Evolutionary conservation across 2,113 vertebrate genomes (phyloP).

Genomic region (Monopterus albus): DNA sequence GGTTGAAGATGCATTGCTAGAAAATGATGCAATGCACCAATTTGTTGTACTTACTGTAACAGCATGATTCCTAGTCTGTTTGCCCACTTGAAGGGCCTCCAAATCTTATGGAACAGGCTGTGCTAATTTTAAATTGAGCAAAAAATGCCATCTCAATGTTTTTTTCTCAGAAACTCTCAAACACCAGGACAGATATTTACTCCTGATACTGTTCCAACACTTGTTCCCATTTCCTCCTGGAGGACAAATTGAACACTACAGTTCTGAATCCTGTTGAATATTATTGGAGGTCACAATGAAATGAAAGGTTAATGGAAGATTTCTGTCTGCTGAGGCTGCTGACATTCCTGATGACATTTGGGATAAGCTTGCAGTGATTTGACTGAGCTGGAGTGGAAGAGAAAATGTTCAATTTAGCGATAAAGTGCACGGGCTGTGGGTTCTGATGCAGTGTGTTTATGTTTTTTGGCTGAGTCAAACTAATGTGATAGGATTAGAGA

Average conservation of each 20-base stretch:
- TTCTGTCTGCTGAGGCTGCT: slow-evolving; percentile 54
- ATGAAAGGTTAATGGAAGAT: slow-evolving; percentile 71
- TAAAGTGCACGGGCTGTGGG: slow-evolving; percentile 13
- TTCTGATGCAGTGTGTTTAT: not conserved
- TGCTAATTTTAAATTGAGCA: slow-evolving; percentile 32
- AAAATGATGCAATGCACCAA: slow-evolving; percentile 35
- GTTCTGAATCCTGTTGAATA: slow-evolving; percentile 50
- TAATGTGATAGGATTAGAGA: slow-evolving; percentile 18
- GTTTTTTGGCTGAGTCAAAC: slow-evolving; percentile 33
- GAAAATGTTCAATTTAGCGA: slow-evolving; percentile 51
- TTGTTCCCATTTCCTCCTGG: slow-evolving; percentile 4
- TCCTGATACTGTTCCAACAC: not conserved
- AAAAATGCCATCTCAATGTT: not conserved
- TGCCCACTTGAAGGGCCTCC: slow-evolving; percentile 19
- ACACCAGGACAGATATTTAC: slow-evolving; percentile 6
- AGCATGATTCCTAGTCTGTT: slow-evolving; percentile 47
- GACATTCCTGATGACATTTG: slow-evolving; percentile 59
- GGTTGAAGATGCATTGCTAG: not conserved
- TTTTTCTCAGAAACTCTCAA: not conserved
- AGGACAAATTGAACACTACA: not conserved
- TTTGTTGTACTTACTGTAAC: slow-evolving; percentile 34
- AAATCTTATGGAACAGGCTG: slow-evolving; percentile 22
- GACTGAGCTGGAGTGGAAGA: slow-evolving; percentile 32
- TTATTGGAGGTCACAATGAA: slow-evolving; percentile 31
- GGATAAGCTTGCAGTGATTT: slow-evolving; percentile 51